Base-by-base conservation (phyloP, 2,113 vertebrate genomes). In the Salminus brasiliensis region DNA sequence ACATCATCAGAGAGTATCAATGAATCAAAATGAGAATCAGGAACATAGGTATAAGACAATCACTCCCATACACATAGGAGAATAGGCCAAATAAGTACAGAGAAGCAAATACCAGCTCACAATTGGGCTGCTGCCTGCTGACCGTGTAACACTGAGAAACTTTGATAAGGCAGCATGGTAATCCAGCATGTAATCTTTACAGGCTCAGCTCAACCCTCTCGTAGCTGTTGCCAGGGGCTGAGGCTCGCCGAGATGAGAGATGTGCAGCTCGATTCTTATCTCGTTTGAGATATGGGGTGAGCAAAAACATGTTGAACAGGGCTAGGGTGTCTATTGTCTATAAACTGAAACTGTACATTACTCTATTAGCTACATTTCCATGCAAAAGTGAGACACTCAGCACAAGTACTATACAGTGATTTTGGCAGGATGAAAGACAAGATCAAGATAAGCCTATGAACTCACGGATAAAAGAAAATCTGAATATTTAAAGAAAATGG, bases 121-220 rank as follows among this genome's bases (percentile, higher is more conserved):
- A 60, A 47, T 32, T 75, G 52, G 60, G n/a, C 16, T 25, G 18
- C 43, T 78, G 80, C 76, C 70, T 78, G 77, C 59, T 77, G 60
- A 76, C 73, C 83, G 52, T 71, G 74, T 53, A 81, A 49, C 62
- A 74, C 68, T 25, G 43, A 68, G 25, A 59, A 76, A 52, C 57
- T 34, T 41, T 70, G 70, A 73, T 66, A 70, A 82, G 30, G 39
- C 30, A 49, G 29, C 25, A 52, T 36, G 76, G 71, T 84, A 86
- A 87, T 84, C 78, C 63, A 77, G 72, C 47, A 75, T 69, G 74
- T 70, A 81, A 85, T 84, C 80, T 79, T 71, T 60, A 73, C 43
- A 72, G 65, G 52, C 73, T 82, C 27, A 15, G 30, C 52, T 39
- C 74, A 75, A 66, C 67, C 70, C 65, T 55, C 63, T 67, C 32